These are phyloP conservation scores for Lypha dubia DNA, from an alignment of 2,888 invertebrate genomes.

Conservation along the genomic window DNA sequence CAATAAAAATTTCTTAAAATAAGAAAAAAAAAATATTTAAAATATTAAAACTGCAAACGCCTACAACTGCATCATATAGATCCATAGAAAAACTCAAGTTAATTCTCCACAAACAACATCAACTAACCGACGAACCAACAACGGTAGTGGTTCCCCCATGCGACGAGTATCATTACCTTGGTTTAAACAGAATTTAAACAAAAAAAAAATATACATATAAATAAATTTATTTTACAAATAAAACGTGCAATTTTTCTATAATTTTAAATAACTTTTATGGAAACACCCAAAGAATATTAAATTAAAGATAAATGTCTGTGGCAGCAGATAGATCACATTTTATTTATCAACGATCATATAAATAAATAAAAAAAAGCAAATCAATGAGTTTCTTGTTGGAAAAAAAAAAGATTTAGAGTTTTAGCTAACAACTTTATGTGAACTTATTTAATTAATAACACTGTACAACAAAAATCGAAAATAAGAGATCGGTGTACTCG, in stretches of 20 bases:
- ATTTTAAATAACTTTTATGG: constrained; percentile 45
- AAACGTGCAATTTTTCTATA: constrained; percentile 56
- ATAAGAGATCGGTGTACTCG: too few species aligned
- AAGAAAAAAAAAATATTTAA: background rate
- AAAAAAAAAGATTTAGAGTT: background rate
- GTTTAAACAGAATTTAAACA: background rate
- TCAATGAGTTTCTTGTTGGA: background rate
- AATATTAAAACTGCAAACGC: constrained; percentile 40
- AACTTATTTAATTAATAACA: constrained; percentile 46
- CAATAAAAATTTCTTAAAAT: background rate
- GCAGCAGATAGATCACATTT: constrained; percentile 26
- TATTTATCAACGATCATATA: constrained; percentile 37
- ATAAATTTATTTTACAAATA: constrained; percentile 3
- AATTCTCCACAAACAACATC: background rate
- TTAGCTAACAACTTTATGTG: constrained; percentile 29
- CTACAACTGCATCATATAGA: constrained; percentile 11
- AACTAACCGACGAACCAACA: background rate
- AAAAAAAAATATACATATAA: background rate
- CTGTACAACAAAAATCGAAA: too few species aligned
- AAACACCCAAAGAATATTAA: constrained; percentile 57
- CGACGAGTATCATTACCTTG: constrained; percentile 11
- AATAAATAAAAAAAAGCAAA: constrained; percentile 34
- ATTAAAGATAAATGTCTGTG: constrained; percentile 33
- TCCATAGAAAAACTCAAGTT: background rate
- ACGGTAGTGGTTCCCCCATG: constrained; percentile 24